Percentiles rank a stretch among this genome's conserved stretches.
phyloP scores from a whole-genome alignment of 2,113 vertebrate genomes.

The Arvicanthis niloticus region DNA sequence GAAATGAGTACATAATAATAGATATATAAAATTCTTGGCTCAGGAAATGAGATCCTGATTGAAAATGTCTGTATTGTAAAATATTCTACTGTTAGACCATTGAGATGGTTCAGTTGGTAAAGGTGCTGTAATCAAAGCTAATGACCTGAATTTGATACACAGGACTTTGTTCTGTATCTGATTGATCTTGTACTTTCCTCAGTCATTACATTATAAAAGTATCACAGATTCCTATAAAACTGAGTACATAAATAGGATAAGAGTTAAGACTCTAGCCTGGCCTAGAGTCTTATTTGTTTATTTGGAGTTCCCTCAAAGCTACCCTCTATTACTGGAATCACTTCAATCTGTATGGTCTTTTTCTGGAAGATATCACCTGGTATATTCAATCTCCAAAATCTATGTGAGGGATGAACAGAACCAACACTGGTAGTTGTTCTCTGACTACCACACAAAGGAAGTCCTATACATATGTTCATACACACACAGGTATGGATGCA shows the following conservation, averaged over 20 bases:
- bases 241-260: no score
- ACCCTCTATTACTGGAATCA: fast-evolving
- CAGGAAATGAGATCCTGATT: background rate
- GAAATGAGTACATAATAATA: background rate
- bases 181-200: background rate
- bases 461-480: background rate
- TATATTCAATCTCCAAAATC: background rate
- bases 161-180: background rate
- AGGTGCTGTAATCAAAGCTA: no score
- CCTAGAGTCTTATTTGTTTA: background rate
- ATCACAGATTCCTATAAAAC: background rate
- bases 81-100: background rate
- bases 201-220: no score
- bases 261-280: no score
- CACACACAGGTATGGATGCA: background rate
- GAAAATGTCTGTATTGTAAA: background rate
- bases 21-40: background rate
- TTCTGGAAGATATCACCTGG: background rate
- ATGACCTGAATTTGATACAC: background rate
- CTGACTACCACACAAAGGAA: background rate
- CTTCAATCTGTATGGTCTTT: fast-evolving
- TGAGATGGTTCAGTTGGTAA: background rate
- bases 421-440: background rate
- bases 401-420: background rate
- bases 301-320: no score